A percentile compares a stretch with the other conserved stretches of the same genome.
Conservation (phyloP, 2,113 vertebrate species). For the Ornithorhynchus anatinus region DNA sequence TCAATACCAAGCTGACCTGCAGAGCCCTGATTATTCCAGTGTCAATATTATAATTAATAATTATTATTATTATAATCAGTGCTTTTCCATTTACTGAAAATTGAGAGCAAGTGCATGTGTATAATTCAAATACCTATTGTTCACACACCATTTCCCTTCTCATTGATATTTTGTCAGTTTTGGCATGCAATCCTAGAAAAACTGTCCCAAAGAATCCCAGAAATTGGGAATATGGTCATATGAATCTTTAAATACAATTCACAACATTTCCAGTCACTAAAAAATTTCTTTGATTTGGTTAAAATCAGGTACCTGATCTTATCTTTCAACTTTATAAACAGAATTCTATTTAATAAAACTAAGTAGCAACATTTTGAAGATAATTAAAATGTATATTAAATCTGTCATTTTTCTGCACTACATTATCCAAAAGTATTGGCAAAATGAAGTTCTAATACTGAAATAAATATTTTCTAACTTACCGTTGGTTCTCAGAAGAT, state of each 20-base stretch:
- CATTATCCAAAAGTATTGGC: neutral
- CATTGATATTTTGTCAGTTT: no score
- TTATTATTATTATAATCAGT: no score
- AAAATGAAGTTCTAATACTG: neutral
- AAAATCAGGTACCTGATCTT: neutral
- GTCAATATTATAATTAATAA: no score
- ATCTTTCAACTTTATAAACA: neutral
- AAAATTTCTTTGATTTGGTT: neutral
- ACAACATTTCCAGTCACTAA: neutral
- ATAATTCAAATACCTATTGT: no score
- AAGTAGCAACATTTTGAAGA: neutral
- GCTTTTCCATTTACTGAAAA: no score
- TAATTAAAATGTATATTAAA: neutral
- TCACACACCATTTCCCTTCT: no score
- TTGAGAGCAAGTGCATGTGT: no score
- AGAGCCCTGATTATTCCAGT: no score
- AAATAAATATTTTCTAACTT: neutral
- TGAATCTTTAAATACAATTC: neutral
- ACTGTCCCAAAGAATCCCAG: neutral
- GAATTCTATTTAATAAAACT: neutral
- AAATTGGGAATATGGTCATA: neutral
- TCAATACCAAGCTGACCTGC: no score
- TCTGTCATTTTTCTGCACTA: neutral
- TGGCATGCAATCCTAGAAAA: neutral
- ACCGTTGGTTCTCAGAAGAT: constrained; percentile 3